These are phyloP conservation scores for Pseudanteris insignis DNA, from an alignment of 2,888 invertebrate genomes.

Conservation along the genomic window DNA sequence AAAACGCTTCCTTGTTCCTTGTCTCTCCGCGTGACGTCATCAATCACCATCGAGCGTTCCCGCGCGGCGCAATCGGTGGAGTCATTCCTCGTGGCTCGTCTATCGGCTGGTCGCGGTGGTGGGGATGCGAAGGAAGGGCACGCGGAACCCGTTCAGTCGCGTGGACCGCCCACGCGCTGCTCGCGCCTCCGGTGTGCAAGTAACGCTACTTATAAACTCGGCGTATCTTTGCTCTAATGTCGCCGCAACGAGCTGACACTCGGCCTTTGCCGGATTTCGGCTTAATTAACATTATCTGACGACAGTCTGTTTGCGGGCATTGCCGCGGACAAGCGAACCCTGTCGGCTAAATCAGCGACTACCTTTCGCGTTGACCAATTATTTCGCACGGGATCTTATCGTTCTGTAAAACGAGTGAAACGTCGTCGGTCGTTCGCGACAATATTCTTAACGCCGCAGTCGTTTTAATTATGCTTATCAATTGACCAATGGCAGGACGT, in stretches of 20 bases:
- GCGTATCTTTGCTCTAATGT: slow-evolving; percentile 39
- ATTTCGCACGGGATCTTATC: slow-evolving; percentile 27
- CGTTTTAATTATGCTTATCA: slow-evolving; percentile 27
- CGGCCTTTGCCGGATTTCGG: slow-evolving; percentile 50
- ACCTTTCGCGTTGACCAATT: slow-evolving; percentile 32
- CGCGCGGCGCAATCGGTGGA: no score
- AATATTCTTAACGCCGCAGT: slow-evolving; percentile 8
- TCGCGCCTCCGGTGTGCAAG: slow-evolving; percentile 45
- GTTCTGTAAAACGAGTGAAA: slow-evolving; percentile 13
- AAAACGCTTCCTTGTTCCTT: no score
- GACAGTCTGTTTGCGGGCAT: slow-evolving; percentile 34
- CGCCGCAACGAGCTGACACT: slow-evolving; percentile 31
- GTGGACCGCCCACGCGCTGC: slow-evolving; percentile 65
- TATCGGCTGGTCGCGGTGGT: slow-evolving; percentile 16
- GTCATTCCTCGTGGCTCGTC: slow-evolving; percentile 20
- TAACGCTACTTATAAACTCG: slow-evolving; percentile 33
- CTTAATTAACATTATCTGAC: slow-evolving; percentile 53
- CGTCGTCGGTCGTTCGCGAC: slow-evolving; percentile 1
- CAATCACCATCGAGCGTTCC: no score
- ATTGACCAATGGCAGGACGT: background rate
- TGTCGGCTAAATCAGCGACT: slow-evolving; percentile 26
- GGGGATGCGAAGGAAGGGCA: slow-evolving; percentile 31
- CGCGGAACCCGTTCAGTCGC: slow-evolving; percentile 64
- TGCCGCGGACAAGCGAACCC: slow-evolving; percentile 22
- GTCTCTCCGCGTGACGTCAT: no score